A percentile compares a stretch with the other conserved stretches of the same genome.
These are phyloP conservation scores for Acanthurus lineatus DNA, from an alignment of 2,797 vertebrate genomes.

Conservation along the genomic window DNA sequence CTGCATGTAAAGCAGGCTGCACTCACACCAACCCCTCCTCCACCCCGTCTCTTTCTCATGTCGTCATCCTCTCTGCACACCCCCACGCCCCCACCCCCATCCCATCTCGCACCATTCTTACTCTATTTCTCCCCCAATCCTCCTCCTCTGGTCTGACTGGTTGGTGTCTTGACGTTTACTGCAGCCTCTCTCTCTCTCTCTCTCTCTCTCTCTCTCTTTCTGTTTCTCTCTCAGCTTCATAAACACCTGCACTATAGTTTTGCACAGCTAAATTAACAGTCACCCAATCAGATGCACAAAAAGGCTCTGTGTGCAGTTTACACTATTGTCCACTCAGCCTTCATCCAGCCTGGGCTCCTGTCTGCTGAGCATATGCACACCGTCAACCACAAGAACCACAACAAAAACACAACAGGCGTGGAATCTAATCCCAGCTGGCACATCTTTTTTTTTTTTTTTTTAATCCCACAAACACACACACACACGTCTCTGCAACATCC, in stretches of 20 bases:
- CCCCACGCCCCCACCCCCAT: constrained; percentile 1
- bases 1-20: constrained; percentile 85
- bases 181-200: constrained; percentile 34
- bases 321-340: constrained; percentile 54
- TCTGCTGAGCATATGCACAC: constrained; percentile 58
- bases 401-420: constrained; percentile 75
- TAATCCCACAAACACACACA: constrained; percentile 13
- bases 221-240: not conserved
- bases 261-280: constrained; percentile 21
- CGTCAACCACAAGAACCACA: constrained; percentile 76
- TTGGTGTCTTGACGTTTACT: constrained; percentile 30
- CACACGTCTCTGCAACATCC: constrained; percentile 37
- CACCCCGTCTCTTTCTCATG: constrained; percentile 70
- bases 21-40: constrained; percentile 68
- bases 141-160: constrained; percentile 31
- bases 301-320: constrained; percentile 27
- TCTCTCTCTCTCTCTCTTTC: constrained; percentile 15
- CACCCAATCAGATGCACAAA: constrained; percentile 30
- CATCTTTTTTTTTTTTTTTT: not conserved
- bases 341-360: constrained; percentile 38
- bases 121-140: constrained; percentile 35
- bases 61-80: constrained; percentile 73
- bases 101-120: constrained; percentile 54
- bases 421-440: constrained; percentile 65
- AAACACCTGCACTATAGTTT: constrained; percentile 18